Conservation (phyloP, 2,797 vertebrate genomes). For the Centropyge bicolor region DNA sequence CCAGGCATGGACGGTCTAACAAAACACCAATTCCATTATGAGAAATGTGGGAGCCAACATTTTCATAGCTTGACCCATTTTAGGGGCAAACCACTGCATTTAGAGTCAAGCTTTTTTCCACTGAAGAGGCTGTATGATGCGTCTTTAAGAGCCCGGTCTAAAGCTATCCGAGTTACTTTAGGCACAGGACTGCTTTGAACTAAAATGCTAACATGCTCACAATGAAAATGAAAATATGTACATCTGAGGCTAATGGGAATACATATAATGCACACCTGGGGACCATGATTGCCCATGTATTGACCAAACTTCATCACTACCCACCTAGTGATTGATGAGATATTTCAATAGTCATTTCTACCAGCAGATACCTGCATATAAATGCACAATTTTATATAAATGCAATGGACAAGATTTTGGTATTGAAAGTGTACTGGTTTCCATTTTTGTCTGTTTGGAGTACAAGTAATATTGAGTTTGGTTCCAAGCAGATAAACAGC, state of each 20-base stretch:
- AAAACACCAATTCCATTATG: background rate
- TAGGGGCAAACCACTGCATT: background rate
- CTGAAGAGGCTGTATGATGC: background rate
- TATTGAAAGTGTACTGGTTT: too few relatives aligned
- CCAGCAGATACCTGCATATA: too few relatives aligned
- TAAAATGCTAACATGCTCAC: background rate
- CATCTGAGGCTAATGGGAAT: background rate
- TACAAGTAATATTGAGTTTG: too few relatives aligned
- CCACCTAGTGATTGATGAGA: background rate
- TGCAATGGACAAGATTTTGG: too few relatives aligned
- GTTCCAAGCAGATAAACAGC: too few relatives aligned
- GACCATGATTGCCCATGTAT: background rate
- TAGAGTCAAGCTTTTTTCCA: background rate
- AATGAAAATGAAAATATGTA: background rate
- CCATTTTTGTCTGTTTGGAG: too few relatives aligned
- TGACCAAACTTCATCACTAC: background rate
- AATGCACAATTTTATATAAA: too few relatives aligned
- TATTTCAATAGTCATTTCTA: background rate
- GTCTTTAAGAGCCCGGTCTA: background rate
- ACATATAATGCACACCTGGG: background rate
- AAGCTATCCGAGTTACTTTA: background rate
- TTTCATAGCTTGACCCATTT: background rate
- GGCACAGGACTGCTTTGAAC: background rate
- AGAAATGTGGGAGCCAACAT: background rate
- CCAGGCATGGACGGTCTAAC: too few relatives aligned